phyloP scores from a whole-genome alignment of 2,113 vertebrate genomes.

The Odocoileus hemionus region DNA sequence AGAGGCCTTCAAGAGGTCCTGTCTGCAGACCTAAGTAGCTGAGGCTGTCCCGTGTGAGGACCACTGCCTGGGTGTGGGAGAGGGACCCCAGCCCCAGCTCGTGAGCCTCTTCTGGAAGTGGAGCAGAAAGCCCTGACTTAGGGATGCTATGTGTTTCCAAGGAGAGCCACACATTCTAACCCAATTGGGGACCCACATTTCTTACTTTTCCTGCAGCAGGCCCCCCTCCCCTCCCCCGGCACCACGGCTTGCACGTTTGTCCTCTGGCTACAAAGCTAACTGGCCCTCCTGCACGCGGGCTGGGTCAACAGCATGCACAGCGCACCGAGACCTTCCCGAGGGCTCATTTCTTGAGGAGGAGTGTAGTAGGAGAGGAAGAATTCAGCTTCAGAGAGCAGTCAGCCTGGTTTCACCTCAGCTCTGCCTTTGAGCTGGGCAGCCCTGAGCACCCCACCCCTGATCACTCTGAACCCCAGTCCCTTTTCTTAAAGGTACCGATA shows the following conservation, averaged over 20 bases:
- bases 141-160: not conserved
- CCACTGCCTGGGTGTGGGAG: not conserved
- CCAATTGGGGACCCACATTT: accelerated
- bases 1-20: not conserved
- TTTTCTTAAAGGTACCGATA: not conserved
- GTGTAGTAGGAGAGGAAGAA: not conserved
- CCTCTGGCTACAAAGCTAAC: not conserved
- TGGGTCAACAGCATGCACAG: not conserved
- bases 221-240: accelerated
- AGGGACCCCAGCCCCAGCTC: not conserved
- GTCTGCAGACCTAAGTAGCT: not conserved
- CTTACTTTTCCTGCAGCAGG: not conserved
- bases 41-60: not conserved
- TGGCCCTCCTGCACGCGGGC: not conserved
- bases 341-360: not conserved
- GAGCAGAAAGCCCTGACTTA: not conserved
- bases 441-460: not conserved
- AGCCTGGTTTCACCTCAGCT: not conserved
- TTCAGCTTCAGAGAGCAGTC: not conserved
- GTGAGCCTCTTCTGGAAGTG: not conserved
- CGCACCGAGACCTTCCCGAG: too few relatives aligned
- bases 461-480: not conserved
- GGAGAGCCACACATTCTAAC: not conserved
- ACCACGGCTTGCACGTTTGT: too few relatives aligned
- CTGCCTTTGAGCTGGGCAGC: not conserved